A percentile compares a stretch with the other conserved stretches of the same genome.
phyloP scores from a whole-genome alignment of 2,113 vertebrate genomes.

The Gobio gobio region DNA sequence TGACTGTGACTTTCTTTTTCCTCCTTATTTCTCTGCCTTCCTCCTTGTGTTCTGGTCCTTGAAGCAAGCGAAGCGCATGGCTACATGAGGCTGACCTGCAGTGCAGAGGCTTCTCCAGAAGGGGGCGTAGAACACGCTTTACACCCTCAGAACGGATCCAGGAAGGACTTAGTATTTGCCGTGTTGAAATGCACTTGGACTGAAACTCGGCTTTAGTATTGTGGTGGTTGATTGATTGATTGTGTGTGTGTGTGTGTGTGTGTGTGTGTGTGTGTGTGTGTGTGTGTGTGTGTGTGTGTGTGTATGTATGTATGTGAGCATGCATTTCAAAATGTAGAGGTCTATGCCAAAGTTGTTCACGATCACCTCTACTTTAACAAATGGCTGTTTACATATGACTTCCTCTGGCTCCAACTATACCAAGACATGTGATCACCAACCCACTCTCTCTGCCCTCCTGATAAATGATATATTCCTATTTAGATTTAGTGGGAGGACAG shows the following conservation, averaged over 20 bases:
- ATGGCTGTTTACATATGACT: constrained; percentile 20
- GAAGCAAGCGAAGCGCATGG: constrained; percentile 75
- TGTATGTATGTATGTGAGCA: constrained; percentile 42
- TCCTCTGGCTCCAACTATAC: constrained; percentile 17
- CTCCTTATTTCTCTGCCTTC: constrained; percentile 50
- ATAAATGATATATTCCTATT: constrained; percentile 16
- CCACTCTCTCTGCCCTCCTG: not conserved
- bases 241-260: constrained; percentile 22
- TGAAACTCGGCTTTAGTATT: constrained; percentile 22
- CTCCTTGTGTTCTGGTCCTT: constrained; percentile 52
- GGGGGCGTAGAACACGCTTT: constrained; percentile 32
- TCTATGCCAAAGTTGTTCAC: constrained; percentile 42
- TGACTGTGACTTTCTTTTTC: constrained; percentile 16
- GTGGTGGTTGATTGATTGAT: not conserved
- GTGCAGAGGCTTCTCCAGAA: constrained; percentile 33
- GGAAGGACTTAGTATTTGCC: constrained; percentile 36
- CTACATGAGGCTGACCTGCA: constrained; percentile 65
- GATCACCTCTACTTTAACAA: constrained; percentile 24
- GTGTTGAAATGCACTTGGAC: constrained; percentile 36
- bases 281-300: not conserved
- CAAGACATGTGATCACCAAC: constrained; percentile 11
- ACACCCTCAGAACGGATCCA: constrained; percentile 28
- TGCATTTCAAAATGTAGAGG: constrained; percentile 40
- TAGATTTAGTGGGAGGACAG: constrained; percentile 8
- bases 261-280: not conserved